Base-by-base conservation (phyloP, 2,888 invertebrate genomes). In the Coenonympha arcania region DNA sequence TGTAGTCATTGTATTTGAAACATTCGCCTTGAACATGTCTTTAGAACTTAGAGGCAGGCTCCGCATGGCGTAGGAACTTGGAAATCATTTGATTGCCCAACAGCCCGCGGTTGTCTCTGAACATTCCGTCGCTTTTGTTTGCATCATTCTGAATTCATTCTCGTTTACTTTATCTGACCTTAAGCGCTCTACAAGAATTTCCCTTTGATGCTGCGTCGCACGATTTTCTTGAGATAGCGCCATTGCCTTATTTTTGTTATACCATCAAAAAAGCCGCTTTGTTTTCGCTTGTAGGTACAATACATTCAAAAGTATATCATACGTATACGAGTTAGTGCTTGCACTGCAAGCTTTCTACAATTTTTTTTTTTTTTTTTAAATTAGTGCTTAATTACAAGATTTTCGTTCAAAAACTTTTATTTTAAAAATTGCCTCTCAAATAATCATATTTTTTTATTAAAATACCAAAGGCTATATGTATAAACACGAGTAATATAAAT, bases 51-150 rank as follows among this genome's bases (percentile, higher is more conserved):
- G 52, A 50, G n/a, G n/a, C n/a, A n/a, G n/a, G n/a, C 58, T 55
- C 57, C 61, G 64, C 62, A 59, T 65, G 57, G 65, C 67, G 68
- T 73, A 64, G 68, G 66, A 68, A 74, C 78, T 75, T 64, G 68
- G 66, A 68, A 74, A 78, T 76, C 55, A 64, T 68, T 73, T n/a
- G n/a, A 67, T 79, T 79, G 73, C 77, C 62, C 73, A 76, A 79
- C 63, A 58, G 18, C 61, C 61, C 56, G 65, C 66, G 64, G 62
- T 64, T 66, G 68, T 65, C 66, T 69, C 64, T 62, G 69, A 69
- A 68, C 64, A 69, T 69, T 71, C 60, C 56, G 60, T 58, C 62
- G 60, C 56, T 56, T 66, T 68, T 71, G 69, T 68, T 71, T 68
- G 68, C 65, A 65, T 68, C 69, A 65, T 62, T 61, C 56, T 55